phyloP scores from a whole-genome alignment of 53 echinoderm and acorn worm species.

The Echinometra lucunter region DNA sequence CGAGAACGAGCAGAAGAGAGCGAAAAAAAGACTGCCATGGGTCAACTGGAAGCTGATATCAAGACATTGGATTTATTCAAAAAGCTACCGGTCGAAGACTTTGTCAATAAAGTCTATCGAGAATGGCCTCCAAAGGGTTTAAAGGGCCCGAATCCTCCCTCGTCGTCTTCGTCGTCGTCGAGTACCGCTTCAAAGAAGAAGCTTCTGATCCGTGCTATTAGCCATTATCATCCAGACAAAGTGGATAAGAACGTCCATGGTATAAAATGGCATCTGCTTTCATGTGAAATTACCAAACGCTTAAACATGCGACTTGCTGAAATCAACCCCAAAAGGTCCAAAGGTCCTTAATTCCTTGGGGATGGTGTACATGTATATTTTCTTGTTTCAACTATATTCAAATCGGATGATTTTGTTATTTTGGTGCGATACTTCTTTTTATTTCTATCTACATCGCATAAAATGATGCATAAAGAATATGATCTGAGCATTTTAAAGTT shows the following conservation, averaged over 20 bases:
- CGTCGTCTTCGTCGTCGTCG: neutral
- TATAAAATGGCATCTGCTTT: slow-evolving; percentile 48
- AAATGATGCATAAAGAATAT: no score
- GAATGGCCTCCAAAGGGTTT: neutral
- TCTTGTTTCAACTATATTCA: no score
- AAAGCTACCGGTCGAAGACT: neutral
- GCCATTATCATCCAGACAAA: slow-evolving; percentile 65
- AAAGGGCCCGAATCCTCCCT: neutral
- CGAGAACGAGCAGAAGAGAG: neutral
- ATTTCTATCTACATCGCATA: no score
- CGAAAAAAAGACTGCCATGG: neutral
- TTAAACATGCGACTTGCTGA: neutral
- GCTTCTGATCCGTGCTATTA: slow-evolving; percentile 24
- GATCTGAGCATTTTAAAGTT: no score
- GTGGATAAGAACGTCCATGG: slow-evolving; percentile 55
- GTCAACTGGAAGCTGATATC: neutral
- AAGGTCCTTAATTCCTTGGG: no score
- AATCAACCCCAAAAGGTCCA: no score
- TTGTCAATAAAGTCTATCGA: neutral
- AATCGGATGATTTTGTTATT: no score
- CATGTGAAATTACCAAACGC: slow-evolving; percentile 62
- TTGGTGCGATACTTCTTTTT: no score
- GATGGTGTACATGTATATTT: no score
- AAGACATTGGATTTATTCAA: neutral
- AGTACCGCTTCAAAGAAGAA: slow-evolving; percentile 16